These are phyloP conservation scores for Cryptotis parvus DNA, from an alignment of 2,113 vertebrate species.

Conservation along the genomic window DNA sequence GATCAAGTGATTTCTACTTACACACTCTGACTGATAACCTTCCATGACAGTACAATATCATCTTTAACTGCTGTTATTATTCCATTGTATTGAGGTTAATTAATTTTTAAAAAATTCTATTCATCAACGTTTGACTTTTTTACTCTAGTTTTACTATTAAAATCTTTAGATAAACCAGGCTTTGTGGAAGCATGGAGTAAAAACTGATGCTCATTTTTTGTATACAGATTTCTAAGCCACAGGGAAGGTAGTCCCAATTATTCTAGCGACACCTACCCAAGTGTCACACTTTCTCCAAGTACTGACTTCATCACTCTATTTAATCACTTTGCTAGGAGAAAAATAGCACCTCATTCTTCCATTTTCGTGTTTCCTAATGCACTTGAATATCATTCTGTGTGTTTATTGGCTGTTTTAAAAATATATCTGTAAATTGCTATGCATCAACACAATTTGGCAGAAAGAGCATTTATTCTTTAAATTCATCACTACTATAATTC, in stretches of 20 bases:
- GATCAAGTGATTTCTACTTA: too few relatives aligned
- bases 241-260: not conserved
- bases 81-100: not conserved
- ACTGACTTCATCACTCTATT: not conserved
- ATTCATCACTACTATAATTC: not conserved
- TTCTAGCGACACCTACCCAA: not conserved
- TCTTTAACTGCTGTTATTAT: slow-evolving; percentile 33
- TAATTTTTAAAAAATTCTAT: slow-evolving; percentile 8
- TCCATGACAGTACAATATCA: not conserved
- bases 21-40: not conserved
- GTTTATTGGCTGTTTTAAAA: not conserved
- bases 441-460: not conserved
- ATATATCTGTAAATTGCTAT: not conserved
- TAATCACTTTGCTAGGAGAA: not conserved
- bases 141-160: slow-evolving; percentile 15
- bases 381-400: not conserved
- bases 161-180: not conserved
- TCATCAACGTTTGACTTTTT: slow-evolving; percentile 12
- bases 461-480: slow-evolving; percentile 9
- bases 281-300: not conserved
- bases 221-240: not conserved
- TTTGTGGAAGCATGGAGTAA: not conserved
- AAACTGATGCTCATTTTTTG: not conserved
- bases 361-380: not conserved
- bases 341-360: not conserved